Conservation (phyloP, 1,140 invertebrate species). For the Dufourea novaeangliae region DNA sequence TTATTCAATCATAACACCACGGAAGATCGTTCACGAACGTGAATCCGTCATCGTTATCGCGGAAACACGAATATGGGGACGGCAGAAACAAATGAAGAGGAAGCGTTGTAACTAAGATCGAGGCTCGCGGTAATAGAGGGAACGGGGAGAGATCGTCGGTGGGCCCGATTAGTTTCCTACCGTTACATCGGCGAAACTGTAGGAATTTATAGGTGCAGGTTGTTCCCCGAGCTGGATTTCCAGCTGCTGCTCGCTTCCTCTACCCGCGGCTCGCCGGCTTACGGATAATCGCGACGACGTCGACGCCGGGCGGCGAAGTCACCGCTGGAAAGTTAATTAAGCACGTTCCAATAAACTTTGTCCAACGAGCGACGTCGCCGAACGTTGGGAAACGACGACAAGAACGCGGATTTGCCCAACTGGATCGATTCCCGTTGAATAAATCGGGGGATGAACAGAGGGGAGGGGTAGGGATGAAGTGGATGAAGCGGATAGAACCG, state of each 20-base stretch:
- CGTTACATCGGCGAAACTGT: background rate
- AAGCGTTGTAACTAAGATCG: conserved; percentile 2
- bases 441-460: too few species aligned
- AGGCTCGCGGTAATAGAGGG: conserved; percentile 10
- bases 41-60: background rate
- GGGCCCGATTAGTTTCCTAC: conserved; percentile 26
- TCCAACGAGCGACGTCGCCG: conserved; percentile 1
- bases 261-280: conserved; percentile 45
- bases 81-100: background rate
- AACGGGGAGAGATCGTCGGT: background rate
- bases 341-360: conserved; percentile 69
- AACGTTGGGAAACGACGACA: background rate
- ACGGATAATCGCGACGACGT: conserved; percentile 50
- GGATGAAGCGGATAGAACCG: too few species aligned
- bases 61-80: background rate
- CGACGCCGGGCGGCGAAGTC: conserved; percentile 26
- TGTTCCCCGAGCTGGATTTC: conserved; percentile 26
- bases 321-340: conserved; percentile 69
- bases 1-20: background rate
- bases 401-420: conserved; percentile 14
- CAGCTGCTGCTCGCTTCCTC: too few species aligned
- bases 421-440: background rate
- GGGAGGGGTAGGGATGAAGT: too few species aligned
- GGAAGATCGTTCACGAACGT: background rate
- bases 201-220: conserved; percentile 25